phyloP scores from a whole-genome alignment of 30 jellyfish, hydroid and myxozoan genomes.

The Clytia hemisphaerica region DNA sequence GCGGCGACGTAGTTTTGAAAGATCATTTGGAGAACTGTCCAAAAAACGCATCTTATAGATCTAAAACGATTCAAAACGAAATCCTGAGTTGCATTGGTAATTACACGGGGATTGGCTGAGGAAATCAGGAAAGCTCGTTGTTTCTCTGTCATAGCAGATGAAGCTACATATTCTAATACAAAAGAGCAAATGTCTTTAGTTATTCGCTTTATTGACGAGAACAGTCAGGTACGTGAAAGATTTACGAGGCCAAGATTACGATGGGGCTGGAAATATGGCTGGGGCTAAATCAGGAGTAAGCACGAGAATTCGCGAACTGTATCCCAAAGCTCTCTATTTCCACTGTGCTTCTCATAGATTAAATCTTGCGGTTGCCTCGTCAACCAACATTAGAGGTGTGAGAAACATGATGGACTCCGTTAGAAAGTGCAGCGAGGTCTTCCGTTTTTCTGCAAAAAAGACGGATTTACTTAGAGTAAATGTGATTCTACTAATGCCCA shows the following conservation, averaged over 20 bases:
- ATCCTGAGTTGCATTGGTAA: slow-evolving; percentile 10
- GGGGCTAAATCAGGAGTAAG: background rate
- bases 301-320: background rate
- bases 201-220: background rate
- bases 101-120: background rate
- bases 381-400: background rate
- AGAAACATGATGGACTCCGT: slow-evolving; percentile 31
- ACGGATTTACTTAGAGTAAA: no score
- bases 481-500: no score
- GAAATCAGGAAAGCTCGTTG: slow-evolving; percentile 13
- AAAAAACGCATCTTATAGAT: slow-evolving; percentile 20
- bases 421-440: slow-evolving; percentile 5
- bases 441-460: slow-evolving; percentile 22
- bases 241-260: slow-evolving; percentile 6
- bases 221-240: slow-evolving; percentile 22
- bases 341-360: no score
- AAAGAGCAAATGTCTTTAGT: no score
- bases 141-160: background rate
- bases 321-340: background rate
- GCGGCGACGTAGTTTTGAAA: slow-evolving; percentile 16
- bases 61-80: slow-evolving; percentile 25
- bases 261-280: slow-evolving; percentile 6
- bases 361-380: slow-evolving; percentile 17
- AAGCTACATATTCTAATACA: no score
- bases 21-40: background rate